These are phyloP conservation scores for Myoxocephalus aenaeus DNA, from an alignment of 2,797 vertebrate species.

Conservation along the genomic window DNA sequence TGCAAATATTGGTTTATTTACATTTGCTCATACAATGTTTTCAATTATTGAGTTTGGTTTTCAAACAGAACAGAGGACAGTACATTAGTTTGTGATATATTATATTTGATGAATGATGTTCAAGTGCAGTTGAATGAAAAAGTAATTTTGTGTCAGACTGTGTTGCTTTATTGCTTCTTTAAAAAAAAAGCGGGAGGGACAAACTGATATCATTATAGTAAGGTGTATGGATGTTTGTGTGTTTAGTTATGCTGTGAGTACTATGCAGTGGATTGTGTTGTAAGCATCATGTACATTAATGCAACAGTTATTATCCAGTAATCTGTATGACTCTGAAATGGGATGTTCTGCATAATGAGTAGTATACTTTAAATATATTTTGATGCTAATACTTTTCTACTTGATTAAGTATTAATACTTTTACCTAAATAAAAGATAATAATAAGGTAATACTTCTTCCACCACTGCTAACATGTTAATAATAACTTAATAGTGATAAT, in stretches of 20 bases:
- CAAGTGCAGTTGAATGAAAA: constrained; percentile 44
- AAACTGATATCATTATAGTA: neutral
- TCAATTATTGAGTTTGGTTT: constrained; percentile 6
- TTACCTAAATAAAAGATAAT: neutral
- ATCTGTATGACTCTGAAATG: neutral
- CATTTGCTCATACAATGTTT: constrained; percentile 15
- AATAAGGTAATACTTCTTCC: neutral
- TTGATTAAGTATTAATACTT: neutral
- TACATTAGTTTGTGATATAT: constrained; percentile 33
- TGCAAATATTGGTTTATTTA: neutral
- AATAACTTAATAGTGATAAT: neutral
- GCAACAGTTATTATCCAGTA: neutral
- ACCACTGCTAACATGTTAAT: neutral
- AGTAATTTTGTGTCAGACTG: constrained; percentile 21
- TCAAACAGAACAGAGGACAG: constrained; percentile 12
- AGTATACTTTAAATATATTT: neutral
- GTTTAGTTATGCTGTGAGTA: neutral
- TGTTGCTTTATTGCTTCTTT: neutral
- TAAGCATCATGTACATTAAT: neutral
- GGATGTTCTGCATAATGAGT: neutral
- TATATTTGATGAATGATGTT: constrained; percentile 37
- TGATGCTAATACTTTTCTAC: neutral
- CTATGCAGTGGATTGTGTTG: neutral
- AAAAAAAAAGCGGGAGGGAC: neutral
- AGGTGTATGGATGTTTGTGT: neutral